Evolutionary conservation across 2,113 vertebrate genomes (phyloP).

Genomic region (Esox niger): DNA sequence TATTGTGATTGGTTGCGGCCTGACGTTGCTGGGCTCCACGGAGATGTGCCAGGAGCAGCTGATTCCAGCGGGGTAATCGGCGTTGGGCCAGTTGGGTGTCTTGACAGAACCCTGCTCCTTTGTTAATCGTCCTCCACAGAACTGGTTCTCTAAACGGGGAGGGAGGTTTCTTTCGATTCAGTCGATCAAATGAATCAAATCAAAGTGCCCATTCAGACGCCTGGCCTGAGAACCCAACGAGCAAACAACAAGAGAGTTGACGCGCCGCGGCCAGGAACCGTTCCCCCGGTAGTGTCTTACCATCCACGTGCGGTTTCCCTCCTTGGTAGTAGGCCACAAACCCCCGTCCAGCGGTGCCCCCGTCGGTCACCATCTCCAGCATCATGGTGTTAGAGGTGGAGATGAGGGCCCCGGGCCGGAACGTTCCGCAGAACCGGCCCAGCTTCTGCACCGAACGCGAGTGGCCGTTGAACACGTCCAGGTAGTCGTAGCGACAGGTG

Average conservation of each 20-base stretch:
- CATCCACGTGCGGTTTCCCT: constrained; percentile 78
- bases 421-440: constrained; percentile 87
- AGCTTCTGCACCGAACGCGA: constrained; percentile 74
- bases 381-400: constrained; percentile 85
- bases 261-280: too few species aligned
- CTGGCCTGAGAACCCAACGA: constrained; percentile 28
- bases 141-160: constrained; percentile 78
- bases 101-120: constrained; percentile 81
- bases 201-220: neutral
- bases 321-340: constrained; percentile 83
- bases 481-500: constrained; percentile 83
- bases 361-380: constrained; percentile 82
- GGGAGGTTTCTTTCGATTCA: too few species aligned
- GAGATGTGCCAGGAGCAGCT: constrained; percentile 92
- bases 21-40: constrained; percentile 79
- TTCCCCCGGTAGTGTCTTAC: too few species aligned
- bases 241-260: constrained; percentile 29
- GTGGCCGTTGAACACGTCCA: constrained; percentile 84
- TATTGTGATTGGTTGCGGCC: constrained; percentile 4
- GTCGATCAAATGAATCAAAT: neutral
- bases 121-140: constrained; percentile 85
- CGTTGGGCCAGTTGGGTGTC: constrained; percentile 89
- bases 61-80: constrained; percentile 87
- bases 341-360: constrained; percentile 76
- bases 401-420: constrained; percentile 83